Base-by-base conservation (phyloP, 2,888 invertebrate genomes). In the Onthophagus sagittarius region DNA sequence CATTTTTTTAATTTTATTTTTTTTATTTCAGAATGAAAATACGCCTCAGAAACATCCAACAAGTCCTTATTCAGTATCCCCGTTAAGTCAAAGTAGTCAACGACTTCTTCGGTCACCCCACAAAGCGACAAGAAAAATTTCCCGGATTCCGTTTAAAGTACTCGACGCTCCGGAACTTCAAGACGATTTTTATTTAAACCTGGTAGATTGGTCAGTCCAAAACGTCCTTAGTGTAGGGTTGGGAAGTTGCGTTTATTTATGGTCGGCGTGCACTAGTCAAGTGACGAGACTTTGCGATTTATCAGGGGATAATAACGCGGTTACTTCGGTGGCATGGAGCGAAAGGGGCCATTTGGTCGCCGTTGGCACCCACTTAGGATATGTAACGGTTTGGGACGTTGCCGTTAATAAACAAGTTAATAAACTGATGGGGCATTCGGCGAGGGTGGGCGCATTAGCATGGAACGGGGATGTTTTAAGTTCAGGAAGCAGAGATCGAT, bases 211-310 rank as follows among this genome's bases (percentile, higher is more conserved):
- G 99, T 98, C 98, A 4, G 96, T 98, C 71, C 97, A 97, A 86
- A 99, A 99, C 86, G 97, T 99, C 53, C 91, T 99, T 75, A 97
- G 98, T 84, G 99, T 99, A 2, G 99, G 99, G 0, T 88, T 99
- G 15, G 98, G 98, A 39, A 96, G 96, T 81, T 98, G 98, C 84
- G 99, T 99, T 0, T 99, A 99, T 85, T 87, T 99, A 75, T 99
- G 99, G 99, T 98, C 97, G 81, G 99, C 99, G 7, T 97, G 97
- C 83, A 99, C 98, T 76, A 98, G 98, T 85, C 98, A 99, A 90
- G 97, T 98, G 77, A 97, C 97, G 31, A 90, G 98, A 82, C 87
- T 99, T 62, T 99, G 99, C 87, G 99, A 99, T 87, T 88, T 99
- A 75, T 94, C 95, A 5, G 90, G 92, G 62, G 97, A 98, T 84